phyloP scores from a whole-genome alignment of 1,140 invertebrate genomes.

The Anoplophora glabripennis region DNA sequence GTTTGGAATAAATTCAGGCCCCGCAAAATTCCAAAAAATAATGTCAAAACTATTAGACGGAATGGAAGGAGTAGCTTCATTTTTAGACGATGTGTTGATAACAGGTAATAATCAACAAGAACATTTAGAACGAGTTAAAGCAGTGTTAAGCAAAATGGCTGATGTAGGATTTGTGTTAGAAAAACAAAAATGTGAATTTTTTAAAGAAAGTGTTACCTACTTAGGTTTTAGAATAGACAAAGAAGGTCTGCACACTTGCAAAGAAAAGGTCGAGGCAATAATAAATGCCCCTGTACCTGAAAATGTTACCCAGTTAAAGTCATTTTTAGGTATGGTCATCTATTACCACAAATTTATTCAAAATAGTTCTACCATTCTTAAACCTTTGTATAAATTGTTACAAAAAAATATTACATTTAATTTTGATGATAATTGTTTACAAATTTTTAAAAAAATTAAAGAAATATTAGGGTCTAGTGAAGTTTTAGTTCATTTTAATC shows the following conservation, averaged over 20 bases:
- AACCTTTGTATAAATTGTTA: constrained; percentile 31
- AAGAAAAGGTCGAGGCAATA: constrained; percentile 41
- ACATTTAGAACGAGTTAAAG: constrained; percentile 19
- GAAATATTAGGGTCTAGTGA: not conserved
- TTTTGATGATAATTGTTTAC: no score
- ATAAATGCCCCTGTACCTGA: constrained; percentile 36
- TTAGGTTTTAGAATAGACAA: constrained; percentile 30
- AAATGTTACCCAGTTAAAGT: constrained; percentile 44
- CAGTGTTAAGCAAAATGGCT: constrained; percentile 26
- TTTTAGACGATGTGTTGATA: constrained; percentile 39
- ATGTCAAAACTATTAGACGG: constrained; percentile 42
- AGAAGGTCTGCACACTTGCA: constrained; percentile 32
- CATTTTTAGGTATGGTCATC: constrained; percentile 43
- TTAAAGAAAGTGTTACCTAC: constrained; percentile 11
- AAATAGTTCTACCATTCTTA: constrained; percentile 25
- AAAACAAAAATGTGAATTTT: not conserved
- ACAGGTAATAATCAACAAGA: constrained; percentile 25
- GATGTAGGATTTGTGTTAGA: constrained; percentile 10
- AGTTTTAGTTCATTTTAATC: no score
- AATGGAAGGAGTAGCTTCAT: constrained; percentile 19
- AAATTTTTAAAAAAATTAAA: not conserved
- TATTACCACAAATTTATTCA: no score
- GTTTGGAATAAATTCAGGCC: constrained; percentile 17
- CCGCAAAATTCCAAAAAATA: constrained; percentile 39
- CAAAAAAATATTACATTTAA: no score